These are phyloP conservation scores for Pseudochirops corinnae DNA, from an alignment of 2,797 vertebrate genomes.

Conservation along the genomic window DNA sequence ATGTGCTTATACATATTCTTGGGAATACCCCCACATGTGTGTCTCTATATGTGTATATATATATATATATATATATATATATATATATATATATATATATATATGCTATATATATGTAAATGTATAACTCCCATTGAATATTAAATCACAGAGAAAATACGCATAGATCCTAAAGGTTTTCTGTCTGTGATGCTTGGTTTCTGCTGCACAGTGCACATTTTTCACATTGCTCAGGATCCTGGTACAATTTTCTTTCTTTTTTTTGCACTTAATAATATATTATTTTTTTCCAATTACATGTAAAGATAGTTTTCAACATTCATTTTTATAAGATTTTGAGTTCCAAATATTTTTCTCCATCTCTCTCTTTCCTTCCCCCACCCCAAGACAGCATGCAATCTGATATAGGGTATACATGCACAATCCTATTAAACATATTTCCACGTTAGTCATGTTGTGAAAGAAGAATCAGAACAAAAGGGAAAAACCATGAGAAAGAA, in stretches of 20 bases:
- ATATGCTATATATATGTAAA: neutral
- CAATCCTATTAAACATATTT: no score
- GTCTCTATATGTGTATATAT: neutral
- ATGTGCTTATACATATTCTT: neutral
- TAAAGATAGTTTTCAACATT: no score
- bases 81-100: neutral
- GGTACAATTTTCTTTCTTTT: neutral
- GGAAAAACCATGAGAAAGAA: no score
- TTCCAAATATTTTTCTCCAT: no score
- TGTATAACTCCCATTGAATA: neutral
- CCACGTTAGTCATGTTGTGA: no score
- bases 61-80: neutral
- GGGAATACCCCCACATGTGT: neutral
- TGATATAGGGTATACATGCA: no score
- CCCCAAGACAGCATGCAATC: no score
- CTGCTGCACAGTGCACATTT: neutral
- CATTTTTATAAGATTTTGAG: no score
- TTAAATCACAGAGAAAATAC: neutral
- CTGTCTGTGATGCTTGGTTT: neutral
- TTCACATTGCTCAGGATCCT: neutral
- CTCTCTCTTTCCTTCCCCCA: no score
- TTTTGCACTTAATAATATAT: no score
- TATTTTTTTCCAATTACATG: no score
- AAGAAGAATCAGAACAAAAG: no score
- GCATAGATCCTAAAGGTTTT: neutral